Evolutionary conservation across 2,888 invertebrate genomes (phyloP), one percentile per base, ranked within the genome.

Genomic region (Sinohyriopsis cumingii): DNA sequence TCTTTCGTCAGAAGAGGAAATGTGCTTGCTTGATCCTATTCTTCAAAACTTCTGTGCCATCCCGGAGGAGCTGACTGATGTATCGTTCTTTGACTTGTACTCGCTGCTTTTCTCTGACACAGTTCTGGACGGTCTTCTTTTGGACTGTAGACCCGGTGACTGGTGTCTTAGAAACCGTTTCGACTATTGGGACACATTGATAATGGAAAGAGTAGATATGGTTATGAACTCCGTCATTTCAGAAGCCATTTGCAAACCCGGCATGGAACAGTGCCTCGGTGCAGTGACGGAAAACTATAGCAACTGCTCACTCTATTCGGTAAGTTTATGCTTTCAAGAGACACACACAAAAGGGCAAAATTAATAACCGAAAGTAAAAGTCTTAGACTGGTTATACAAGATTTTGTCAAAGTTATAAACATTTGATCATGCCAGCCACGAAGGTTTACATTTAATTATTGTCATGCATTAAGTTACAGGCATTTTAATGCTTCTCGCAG

Each of bases 1-100:
- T 15, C 59, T 3, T 7, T 25, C 54, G 1, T 54, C 54, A n/a
- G 61, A 65, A 28, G 62, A 70, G 9, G 53, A 69, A 1, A 45
- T n/a, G 12, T 70, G 69, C 22, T 70, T 57, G 25, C 57, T 64
- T 18, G 67, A 72, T 22, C 61, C 69, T 12, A 63, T 66, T 19
- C 53, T 72, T 45, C 63, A 77, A 71, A 67, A 72, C 55, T 74
- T 69, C n/a, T 77, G 77, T 33, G 5, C 65, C 5, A 70, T 76
- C 3, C 72, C 77, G 7, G 69, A 59, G 20, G 70, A 67, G 18
- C 56, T 80, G 60, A 61, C 63, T n/a, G 76, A 72, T 55, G 73
- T 75, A 25, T 73, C 76, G 20, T 76, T 81, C 53, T 79, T 78
- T 78, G 79, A 81, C 56, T 59, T 81, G 12, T 79, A 79, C 57